phyloP scores from a whole-genome alignment of 2,113 vertebrate species.

The Chlamydotis undulata region DNA sequence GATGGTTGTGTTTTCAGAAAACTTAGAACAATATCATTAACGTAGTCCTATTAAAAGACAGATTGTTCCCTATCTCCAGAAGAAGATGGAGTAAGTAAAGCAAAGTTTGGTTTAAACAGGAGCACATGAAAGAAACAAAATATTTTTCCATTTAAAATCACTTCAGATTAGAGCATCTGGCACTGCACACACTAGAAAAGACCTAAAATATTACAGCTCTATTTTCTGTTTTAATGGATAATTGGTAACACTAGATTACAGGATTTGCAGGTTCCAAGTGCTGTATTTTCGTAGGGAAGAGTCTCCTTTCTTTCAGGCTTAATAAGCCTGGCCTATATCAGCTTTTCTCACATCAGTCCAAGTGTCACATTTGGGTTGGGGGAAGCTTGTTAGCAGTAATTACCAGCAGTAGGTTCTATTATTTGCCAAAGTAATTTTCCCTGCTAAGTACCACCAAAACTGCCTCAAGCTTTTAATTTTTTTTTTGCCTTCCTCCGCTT shows the following conservation, averaged over 20 bases:
- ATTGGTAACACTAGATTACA: slow-evolving; percentile 80
- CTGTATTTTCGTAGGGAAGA: slow-evolving; percentile 74
- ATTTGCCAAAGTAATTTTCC: slow-evolving; percentile 89
- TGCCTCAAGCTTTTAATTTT: slow-evolving; percentile 83
- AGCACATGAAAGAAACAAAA: slow-evolving; percentile 52
- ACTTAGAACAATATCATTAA: not conserved
- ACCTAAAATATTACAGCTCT: slow-evolving; percentile 76
- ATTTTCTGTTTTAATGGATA: slow-evolving; percentile 75
- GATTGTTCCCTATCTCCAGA: not conserved
- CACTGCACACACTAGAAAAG: slow-evolving; percentile 13
- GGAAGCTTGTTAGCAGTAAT: slow-evolving; percentile 87
- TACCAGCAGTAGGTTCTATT: slow-evolving; percentile 87
- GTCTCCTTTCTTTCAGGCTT: slow-evolving; percentile 74
- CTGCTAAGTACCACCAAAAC: slow-evolving; percentile 87
- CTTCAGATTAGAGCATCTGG: slow-evolving; percentile 65
- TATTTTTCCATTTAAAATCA: slow-evolving; percentile 63
- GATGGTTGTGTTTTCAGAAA: slow-evolving; percentile 43
- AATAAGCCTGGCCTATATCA: slow-evolving; percentile 80
- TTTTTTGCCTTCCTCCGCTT: slow-evolving; percentile 74
- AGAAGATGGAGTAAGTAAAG: slow-evolving; percentile 37
- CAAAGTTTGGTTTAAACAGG: slow-evolving; percentile 60
- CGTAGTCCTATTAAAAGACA: not conserved
- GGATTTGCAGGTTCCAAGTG: slow-evolving; percentile 73
- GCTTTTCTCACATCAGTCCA: slow-evolving; percentile 81
- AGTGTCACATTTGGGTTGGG: slow-evolving; percentile 80